Conservation (phyloP, 2,113 vertebrate species). For the Alectura lathami region DNA sequence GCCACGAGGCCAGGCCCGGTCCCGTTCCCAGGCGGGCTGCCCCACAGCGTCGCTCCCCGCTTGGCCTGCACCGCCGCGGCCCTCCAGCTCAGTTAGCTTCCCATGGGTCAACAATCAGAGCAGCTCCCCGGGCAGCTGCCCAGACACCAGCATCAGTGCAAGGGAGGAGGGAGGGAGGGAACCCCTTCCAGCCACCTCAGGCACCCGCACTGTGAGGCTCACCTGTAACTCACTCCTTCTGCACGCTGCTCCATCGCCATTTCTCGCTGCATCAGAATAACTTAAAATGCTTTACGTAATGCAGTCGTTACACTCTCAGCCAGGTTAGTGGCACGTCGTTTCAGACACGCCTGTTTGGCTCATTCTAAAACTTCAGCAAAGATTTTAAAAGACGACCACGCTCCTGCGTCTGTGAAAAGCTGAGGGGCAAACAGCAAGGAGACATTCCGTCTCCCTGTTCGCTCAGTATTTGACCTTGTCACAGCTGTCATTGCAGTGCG, state of each 20-base stretch:
- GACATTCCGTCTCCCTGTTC: not conserved
- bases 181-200: conserved; percentile 16
- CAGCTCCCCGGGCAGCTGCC: not conserved
- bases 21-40: no score
- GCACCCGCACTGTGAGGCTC: not conserved
- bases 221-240: not conserved
- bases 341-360: not conserved
- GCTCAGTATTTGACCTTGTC: not conserved
- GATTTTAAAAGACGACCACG: not conserved
- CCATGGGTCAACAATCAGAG: not conserved
- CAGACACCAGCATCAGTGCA: not conserved
- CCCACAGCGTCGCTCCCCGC: not conserved
- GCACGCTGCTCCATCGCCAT: not conserved
- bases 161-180: not conserved
- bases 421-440: not conserved
- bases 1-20: not conserved
- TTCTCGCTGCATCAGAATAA: not conserved
- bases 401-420: not conserved
- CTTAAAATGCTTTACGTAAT: not conserved
- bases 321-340: not conserved
- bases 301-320: not conserved
- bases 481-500: not conserved
- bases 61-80: no score
- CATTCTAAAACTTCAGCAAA: not conserved
- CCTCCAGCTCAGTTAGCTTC: not conserved